Conservation (phyloP, 2,113 vertebrate species). For the Ammodytes marinus region DNA sequence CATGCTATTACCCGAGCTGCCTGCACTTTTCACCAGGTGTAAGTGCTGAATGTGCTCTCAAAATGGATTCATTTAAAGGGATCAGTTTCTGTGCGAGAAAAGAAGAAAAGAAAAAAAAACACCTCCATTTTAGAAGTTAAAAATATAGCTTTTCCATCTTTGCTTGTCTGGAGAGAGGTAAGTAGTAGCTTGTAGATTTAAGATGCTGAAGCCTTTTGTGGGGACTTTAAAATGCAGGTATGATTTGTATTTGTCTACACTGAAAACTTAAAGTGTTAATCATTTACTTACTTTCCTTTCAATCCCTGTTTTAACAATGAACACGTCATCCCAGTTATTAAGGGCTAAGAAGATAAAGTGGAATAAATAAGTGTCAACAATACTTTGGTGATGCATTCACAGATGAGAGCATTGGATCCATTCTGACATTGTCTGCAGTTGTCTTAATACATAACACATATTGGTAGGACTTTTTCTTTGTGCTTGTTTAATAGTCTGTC, state of each 20-base stretch:
- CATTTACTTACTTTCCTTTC: not conserved
- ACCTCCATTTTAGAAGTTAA: slow-evolving; percentile 55
- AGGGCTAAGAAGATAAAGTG: not conserved
- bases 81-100: slow-evolving; percentile 42
- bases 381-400: not conserved
- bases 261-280: not conserved
- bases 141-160: slow-evolving; percentile 50
- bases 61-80: slow-evolving; percentile 55
- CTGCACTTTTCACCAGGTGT: slow-evolving; percentile 58
- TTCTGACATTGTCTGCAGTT: not conserved
- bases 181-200: slow-evolving; percentile 5
- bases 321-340: not conserved
- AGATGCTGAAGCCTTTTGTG: slow-evolving; percentile 44
- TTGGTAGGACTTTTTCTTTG: not conserved
- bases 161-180: slow-evolving; percentile 25
- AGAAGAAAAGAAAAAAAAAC: not conserved
- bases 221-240: slow-evolving; percentile 22
- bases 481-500: slow-evolving; percentile 17
- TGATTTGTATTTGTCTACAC: slow-evolving; percentile 27
- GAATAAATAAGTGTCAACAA: not conserved
- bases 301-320: not conserved
- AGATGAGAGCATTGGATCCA: not conserved
- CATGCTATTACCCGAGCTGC: slow-evolving; percentile 65
- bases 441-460: slow-evolving; percentile 17
- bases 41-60: slow-evolving; percentile 47